These are phyloP conservation scores for Cosmia trapezina DNA, from an alignment of 2,888 invertebrate species.

Conservation along the genomic window DNA sequence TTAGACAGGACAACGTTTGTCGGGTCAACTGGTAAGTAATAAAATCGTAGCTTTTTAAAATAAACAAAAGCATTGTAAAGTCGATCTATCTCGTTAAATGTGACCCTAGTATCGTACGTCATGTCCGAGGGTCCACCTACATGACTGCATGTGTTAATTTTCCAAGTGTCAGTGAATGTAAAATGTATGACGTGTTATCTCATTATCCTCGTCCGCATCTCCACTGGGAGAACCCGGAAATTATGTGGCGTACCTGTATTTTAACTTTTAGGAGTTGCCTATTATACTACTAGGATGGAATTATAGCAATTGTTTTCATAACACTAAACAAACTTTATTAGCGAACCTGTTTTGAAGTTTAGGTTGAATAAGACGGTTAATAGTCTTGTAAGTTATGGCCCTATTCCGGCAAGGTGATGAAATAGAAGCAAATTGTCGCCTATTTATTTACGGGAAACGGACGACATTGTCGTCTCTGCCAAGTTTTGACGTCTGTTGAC, in stretches of 20 bases:
- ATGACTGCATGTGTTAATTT: constrained; percentile 21
- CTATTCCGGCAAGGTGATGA: constrained; percentile 30
- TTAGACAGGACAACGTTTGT: too few relatives aligned
- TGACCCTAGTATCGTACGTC: constrained; percentile 24
- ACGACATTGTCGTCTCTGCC: constrained; percentile 9
- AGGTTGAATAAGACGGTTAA: constrained; percentile 17
- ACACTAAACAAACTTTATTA: constrained; percentile 24
- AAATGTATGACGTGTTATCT: constrained; percentile 54
- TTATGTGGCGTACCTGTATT: constrained; percentile 29
- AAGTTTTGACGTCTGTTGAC: constrained; percentile 30
- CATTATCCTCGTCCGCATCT: constrained; percentile 40
- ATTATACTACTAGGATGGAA: constrained; percentile 31
- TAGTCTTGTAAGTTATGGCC: constrained; percentile 40
- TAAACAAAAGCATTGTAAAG: not conserved
- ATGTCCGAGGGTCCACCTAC: constrained; percentile 9
- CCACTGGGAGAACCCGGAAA: constrained; percentile 46
- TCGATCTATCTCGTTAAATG: constrained; percentile 15
- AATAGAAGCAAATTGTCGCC: constrained; percentile 17
- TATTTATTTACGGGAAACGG: constrained; percentile 41
- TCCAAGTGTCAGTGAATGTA: constrained; percentile 30
- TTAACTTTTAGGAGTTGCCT: constrained; percentile 18
- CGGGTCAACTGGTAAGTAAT: too few relatives aligned
- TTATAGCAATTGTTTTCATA: constrained; percentile 36
- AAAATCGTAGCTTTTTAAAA: not conserved
- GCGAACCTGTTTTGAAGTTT: constrained; percentile 25